Conservation (phyloP, 2,888 invertebrate genomes). For the Alloscopus bannaensis region DNA sequence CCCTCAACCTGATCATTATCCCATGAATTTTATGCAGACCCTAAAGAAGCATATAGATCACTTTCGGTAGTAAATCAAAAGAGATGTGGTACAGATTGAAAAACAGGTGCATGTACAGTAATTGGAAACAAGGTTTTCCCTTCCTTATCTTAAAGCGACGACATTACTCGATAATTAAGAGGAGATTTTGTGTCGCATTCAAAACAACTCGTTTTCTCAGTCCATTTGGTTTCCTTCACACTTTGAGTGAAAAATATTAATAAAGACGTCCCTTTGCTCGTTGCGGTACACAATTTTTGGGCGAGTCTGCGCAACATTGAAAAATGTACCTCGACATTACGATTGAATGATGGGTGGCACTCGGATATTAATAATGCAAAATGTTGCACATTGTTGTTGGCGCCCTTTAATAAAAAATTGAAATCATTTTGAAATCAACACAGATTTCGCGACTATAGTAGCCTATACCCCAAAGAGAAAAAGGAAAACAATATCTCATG, state of each 20-base stretch:
- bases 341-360: constrained; percentile 27
- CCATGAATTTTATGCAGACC: background rate
- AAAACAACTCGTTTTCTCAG: constrained; percentile 16
- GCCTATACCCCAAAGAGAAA: no score
- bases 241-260: no score
- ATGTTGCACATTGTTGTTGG: no score
- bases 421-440: no score
- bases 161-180: constrained; percentile 52
- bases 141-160: constrained; percentile 40
- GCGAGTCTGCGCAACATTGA: no score
- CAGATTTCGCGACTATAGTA: no score
- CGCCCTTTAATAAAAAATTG: no score
- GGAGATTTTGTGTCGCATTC: constrained; percentile 39
- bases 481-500: no score
- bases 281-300: no score
- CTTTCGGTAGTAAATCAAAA: constrained; percentile 44
- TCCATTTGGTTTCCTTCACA: background rate
- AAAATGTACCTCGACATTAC: background rate
- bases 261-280: no score
- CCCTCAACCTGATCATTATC: constrained; percentile 30
- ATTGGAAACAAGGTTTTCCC: background rate
- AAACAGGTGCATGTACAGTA: background rate
- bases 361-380: constrained; percentile 17
- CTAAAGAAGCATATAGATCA: background rate
- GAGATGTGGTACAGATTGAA: no score